These are phyloP conservation scores for Butorides virescens DNA, from an alignment of 2,113 vertebrate species.

Conservation along the genomic window DNA sequence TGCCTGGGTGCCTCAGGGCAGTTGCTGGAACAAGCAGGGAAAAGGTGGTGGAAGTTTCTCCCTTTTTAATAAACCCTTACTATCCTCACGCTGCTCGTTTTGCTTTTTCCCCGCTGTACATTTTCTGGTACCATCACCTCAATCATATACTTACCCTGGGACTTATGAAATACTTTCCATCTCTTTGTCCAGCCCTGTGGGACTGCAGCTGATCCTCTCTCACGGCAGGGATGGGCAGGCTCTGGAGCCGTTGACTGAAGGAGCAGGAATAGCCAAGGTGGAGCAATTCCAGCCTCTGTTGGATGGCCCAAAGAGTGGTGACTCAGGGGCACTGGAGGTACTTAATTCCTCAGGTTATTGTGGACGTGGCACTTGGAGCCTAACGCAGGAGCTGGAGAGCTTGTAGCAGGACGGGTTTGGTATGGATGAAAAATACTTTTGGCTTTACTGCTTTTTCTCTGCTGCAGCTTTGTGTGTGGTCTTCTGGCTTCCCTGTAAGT, in stretches of 20 bases:
- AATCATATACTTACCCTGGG: not conserved
- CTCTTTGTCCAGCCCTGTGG: not conserved
- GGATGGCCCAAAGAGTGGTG: slow-evolving; percentile 73
- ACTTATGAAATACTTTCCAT: not conserved
- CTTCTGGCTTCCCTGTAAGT: not conserved
- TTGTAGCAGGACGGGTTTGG: not conserved
- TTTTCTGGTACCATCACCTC: not conserved
- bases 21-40: not conserved
- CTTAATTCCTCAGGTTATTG: not conserved
- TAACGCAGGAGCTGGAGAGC: not conserved
- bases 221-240: slow-evolving; percentile 81
- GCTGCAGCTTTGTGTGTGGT: not conserved
- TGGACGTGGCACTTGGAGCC: not conserved
- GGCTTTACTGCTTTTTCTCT: not conserved
- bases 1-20: not conserved
- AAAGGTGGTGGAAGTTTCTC: not conserved
- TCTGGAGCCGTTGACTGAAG: slow-evolving; percentile 77
- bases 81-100: not conserved
- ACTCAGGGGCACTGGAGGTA: slow-evolving; percentile 81
- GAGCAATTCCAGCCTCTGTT: slow-evolving; percentile 88
- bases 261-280: slow-evolving; percentile 81
- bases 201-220: not conserved
- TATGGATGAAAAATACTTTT: not conserved
- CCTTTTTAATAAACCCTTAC: not conserved
- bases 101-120: not conserved